Conservation (phyloP, 2,797 vertebrate genomes). For the Lophius americanus region DNA sequence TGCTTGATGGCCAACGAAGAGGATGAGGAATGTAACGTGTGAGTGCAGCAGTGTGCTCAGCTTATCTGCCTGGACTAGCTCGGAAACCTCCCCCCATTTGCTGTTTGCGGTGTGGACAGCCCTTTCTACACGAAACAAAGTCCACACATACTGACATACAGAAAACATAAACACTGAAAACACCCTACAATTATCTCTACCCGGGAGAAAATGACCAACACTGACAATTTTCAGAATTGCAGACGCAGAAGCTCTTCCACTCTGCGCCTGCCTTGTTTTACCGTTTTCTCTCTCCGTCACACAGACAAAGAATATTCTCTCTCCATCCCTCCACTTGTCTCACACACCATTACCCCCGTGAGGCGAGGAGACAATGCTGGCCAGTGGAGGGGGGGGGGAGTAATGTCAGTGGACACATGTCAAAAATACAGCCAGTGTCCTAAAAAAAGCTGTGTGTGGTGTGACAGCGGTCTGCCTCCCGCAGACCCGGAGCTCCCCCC, state of each 20-base stretch:
- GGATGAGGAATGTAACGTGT: too few relatives aligned
- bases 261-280: slow-evolving; percentile 24
- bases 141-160: neutral
- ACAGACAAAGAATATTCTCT: slow-evolving; percentile 48
- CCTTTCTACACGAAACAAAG: too few relatives aligned
- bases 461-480: slow-evolving; percentile 71
- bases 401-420: slow-evolving; percentile 81
- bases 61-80: too few relatives aligned
- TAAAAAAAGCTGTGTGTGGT: slow-evolving; percentile 74
- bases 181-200: neutral
- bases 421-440: slow-evolving; percentile 76
- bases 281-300: slow-evolving; percentile 33
- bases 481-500: slow-evolving; percentile 22
- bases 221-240: slow-evolving; percentile 25
- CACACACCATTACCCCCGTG: slow-evolving; percentile 79
- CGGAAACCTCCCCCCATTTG: too few relatives aligned
- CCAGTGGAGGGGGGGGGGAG: slow-evolving; percentile 50
- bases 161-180: slow-evolving; percentile 8
- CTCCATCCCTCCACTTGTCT: slow-evolving; percentile 70
- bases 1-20: too few relatives aligned
- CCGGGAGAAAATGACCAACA: slow-evolving; percentile 8
- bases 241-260: slow-evolving; percentile 36
- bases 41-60: too few relatives aligned
- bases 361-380: slow-evolving; percentile 72
- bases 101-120: too few relatives aligned